Evolutionary conservation across 1,140 invertebrate species (phyloP).

Genomic region (Hermatobates lingyangjiaoensis): DNA sequence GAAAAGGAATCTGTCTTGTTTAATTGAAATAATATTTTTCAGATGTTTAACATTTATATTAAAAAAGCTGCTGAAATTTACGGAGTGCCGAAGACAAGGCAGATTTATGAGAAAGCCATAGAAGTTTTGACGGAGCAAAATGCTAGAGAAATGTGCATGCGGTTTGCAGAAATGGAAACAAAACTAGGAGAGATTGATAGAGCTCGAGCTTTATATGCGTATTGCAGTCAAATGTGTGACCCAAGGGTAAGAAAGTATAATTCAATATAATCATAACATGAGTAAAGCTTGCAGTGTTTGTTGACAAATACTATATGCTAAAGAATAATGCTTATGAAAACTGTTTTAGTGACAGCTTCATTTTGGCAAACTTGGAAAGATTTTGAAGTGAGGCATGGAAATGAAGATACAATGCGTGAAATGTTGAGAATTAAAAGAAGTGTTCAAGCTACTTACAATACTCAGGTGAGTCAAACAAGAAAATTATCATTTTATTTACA

Average conservation of each 20-base stretch:
- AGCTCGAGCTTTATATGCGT: conserved; percentile 88
- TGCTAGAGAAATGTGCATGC: conserved; percentile 86
- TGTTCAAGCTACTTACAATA: conserved; percentile 93
- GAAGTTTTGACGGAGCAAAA: conserved; percentile 79
- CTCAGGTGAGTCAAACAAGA: conserved; percentile 38
- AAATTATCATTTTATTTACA: no score
- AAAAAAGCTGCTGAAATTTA: conserved; percentile 95
- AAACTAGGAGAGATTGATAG: conserved; percentile 95
- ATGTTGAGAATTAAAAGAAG: conserved; percentile 96
- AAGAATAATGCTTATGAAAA: neutral
- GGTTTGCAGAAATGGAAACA: conserved; percentile 94
- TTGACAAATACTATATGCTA: neutral
- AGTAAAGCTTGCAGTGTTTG: no score
- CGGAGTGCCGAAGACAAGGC: conserved; percentile 85
- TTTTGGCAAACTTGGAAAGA: conserved; percentile 99
- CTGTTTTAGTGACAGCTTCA: conserved; percentile 58
- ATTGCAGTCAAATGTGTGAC: conserved; percentile 98
- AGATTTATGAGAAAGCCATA: conserved; percentile 97
- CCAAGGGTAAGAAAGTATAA: conserved; percentile 43
- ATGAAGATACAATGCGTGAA: conserved; percentile 97
- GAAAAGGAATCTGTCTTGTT: no score
- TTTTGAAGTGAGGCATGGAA: conserved; percentile 98
- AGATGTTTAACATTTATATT: conserved; percentile 97
- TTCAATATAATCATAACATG: neutral
- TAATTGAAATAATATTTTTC: conserved; percentile 20